Conservation (phyloP, 1,140 invertebrate species). For the Drosophila sulfurigaster region DNA sequence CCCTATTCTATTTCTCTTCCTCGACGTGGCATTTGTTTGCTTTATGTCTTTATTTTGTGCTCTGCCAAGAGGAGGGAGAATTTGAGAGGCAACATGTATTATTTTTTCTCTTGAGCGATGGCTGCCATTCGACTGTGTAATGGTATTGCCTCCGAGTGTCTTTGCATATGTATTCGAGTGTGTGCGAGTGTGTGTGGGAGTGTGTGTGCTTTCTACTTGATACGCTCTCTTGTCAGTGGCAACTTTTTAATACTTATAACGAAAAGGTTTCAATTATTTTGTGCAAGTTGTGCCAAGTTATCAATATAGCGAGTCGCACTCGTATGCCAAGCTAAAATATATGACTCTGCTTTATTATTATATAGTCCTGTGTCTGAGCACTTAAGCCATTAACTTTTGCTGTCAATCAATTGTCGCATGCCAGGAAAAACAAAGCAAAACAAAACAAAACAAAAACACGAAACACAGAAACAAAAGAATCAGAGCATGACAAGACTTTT, state of each 20-base stretch:
- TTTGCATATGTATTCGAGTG: slow-evolving; percentile 10
- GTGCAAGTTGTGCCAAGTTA: slow-evolving; percentile 27
- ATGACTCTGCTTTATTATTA: slow-evolving; percentile 29
- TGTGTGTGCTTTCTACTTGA: slow-evolving; percentile 56
- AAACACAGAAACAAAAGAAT: slow-evolving; percentile 58
- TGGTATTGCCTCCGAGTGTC: slow-evolving; percentile 22
- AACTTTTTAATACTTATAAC: slow-evolving; percentile 38
- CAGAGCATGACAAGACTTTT: slow-evolving; percentile 68
- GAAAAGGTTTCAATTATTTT: slow-evolving; percentile 74
- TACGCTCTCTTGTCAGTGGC: slow-evolving; percentile 41
- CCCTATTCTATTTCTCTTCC: slow-evolving; percentile 13
- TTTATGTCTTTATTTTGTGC: slow-evolving; percentile 79
- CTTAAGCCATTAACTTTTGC: slow-evolving; percentile 78
- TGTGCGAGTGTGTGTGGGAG: slow-evolving; percentile 34
- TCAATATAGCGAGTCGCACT: background rate
- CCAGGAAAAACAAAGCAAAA: slow-evolving; percentile 39
- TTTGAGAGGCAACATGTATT: slow-evolving; percentile 28
- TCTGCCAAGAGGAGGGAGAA: slow-evolving; percentile 39
- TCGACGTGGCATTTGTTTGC: slow-evolving; percentile 71
- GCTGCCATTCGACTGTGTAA: slow-evolving; percentile 53
- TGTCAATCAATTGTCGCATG: slow-evolving; percentile 78
- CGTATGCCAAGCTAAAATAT: slow-evolving; percentile 5
- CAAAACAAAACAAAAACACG: slow-evolving; percentile 42
- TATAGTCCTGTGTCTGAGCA: slow-evolving; percentile 27
- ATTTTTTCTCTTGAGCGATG: slow-evolving; percentile 63